Evolutionary conservation across 2,113 vertebrate species (phyloP).

Genomic region (Nicator chloris): DNA sequence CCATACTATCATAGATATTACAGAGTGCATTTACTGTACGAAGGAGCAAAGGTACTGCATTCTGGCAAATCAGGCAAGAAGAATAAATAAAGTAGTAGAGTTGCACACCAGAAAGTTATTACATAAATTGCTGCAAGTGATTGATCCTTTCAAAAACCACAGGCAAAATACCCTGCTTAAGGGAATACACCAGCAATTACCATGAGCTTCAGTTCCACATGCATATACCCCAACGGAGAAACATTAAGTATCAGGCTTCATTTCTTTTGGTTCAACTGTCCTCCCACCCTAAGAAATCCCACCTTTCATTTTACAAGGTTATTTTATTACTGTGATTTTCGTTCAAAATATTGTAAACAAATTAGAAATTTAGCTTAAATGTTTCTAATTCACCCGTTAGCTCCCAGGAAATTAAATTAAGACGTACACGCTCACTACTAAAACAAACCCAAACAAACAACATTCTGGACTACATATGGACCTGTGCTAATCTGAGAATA

Average conservation of each 20-base stretch:
- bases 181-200: slow-evolving; percentile 53
- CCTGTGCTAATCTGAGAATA: background rate
- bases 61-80: slow-evolving; percentile 59
- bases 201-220: slow-evolving; percentile 24
- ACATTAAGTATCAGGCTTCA: background rate
- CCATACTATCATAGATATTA: slow-evolving; percentile 81
- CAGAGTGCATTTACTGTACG: slow-evolving; percentile 71
- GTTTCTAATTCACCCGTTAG: background rate
- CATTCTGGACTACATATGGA: background rate
- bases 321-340: background rate
- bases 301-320: background rate
- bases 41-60: slow-evolving; percentile 63
- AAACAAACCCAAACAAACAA: background rate
- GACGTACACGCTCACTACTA: background rate
- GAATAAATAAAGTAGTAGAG: slow-evolving; percentile 67
- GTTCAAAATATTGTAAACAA: background rate
- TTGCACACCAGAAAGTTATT: slow-evolving; percentile 64
- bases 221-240: background rate
- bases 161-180: slow-evolving; percentile 54
- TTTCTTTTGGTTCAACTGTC: background rate
- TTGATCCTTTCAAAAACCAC: slow-evolving; percentile 69
- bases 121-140: slow-evolving; percentile 74
- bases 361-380: background rate
- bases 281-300: background rate
- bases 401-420: background rate